These are phyloP conservation scores for Drosophila trapezifrons DNA, from an alignment of 1,140 invertebrate species.

Conservation along the genomic window DNA sequence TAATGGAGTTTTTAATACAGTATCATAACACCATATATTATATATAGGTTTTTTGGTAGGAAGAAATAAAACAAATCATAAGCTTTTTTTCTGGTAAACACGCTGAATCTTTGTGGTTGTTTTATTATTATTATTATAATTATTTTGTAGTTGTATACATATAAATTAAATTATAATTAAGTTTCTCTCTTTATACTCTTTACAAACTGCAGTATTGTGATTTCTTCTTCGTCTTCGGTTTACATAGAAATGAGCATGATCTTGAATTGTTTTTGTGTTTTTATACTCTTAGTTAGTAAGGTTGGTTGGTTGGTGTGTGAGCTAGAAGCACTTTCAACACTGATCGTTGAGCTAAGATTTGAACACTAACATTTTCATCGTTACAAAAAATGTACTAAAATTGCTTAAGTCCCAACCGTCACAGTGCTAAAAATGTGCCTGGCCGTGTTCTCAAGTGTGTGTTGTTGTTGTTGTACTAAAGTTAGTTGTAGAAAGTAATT, in stretches of 20 bases:
- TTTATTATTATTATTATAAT: slow-evolving; percentile 61
- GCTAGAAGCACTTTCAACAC: slow-evolving; percentile 52
- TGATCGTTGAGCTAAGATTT: slow-evolving; percentile 73
- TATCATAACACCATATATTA: too few relatives aligned
- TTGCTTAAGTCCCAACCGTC: slow-evolving; percentile 54
- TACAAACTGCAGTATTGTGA: slow-evolving; percentile 61
- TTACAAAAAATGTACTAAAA: slow-evolving; percentile 73
- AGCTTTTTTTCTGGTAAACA: slow-evolving; percentile 56
- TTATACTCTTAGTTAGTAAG: slow-evolving; percentile 42
- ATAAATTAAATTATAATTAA: slow-evolving; percentile 77
- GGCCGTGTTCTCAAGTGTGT: neutral
- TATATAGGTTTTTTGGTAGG: neutral
- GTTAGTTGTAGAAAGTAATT: slow-evolving; percentile 40
- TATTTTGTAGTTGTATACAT: slow-evolving; percentile 77
- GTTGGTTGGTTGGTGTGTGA: slow-evolving; percentile 6
- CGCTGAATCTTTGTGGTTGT: slow-evolving; percentile 51
- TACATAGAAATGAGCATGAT: slow-evolving; percentile 67
- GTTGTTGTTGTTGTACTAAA: slow-evolving; percentile 36
- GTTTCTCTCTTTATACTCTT: slow-evolving; percentile 42
- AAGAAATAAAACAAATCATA: slow-evolving; percentile 34
- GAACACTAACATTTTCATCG: slow-evolving; percentile 76
- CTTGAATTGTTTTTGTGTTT: slow-evolving; percentile 32
- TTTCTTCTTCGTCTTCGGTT: slow-evolving; percentile 29
- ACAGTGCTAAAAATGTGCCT: slow-evolving; percentile 61
- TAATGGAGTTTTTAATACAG: too few relatives aligned